Percentiles rank a stretch among this genome's conserved stretches.
phyloP scores from a whole-genome alignment of 2,888 invertebrate species.

The Pelosia muscerda region DNA sequence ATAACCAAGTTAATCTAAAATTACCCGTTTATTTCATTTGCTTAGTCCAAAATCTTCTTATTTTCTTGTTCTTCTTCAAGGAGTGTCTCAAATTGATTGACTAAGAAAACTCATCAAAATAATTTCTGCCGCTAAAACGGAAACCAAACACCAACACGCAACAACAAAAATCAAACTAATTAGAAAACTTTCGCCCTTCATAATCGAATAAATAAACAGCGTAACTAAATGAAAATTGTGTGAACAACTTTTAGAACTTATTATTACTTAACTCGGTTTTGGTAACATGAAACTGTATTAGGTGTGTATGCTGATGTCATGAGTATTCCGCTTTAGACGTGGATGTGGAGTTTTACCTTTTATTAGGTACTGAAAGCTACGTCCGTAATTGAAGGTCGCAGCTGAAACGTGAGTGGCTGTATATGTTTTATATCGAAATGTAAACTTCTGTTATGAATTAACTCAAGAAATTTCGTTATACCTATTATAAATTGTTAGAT shows the following conservation, averaged over 20 bases:
- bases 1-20: too few species aligned
- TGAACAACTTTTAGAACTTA: slow-evolving; percentile 41
- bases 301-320: slow-evolving; percentile 4
- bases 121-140: background rate
- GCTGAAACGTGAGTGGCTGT: background rate
- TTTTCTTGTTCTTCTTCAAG: too few species aligned
- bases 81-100: background rate
- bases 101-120: slow-evolving; percentile 5
- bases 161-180: slow-evolving; percentile 20
- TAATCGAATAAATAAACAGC: slow-evolving; percentile 24
- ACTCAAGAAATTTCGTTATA: background rate
- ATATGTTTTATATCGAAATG: background rate
- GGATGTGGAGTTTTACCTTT: background rate
- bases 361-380: background rate
- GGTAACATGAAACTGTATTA: slow-evolving; percentile 18
- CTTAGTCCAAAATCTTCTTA: background rate
- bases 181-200: slow-evolving; percentile 16
- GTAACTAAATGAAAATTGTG: slow-evolving; percentile 24
- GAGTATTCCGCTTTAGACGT: background rate
- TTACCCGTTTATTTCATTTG: too few species aligned
- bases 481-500: background rate
- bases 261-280: slow-evolving; percentile 34
- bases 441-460: background rate
- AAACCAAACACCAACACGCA: slow-evolving; percentile 9
- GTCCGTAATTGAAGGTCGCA: background rate